phyloP scores from a whole-genome alignment of 2,888 invertebrate species.

The Penaeus monodon region DNA sequence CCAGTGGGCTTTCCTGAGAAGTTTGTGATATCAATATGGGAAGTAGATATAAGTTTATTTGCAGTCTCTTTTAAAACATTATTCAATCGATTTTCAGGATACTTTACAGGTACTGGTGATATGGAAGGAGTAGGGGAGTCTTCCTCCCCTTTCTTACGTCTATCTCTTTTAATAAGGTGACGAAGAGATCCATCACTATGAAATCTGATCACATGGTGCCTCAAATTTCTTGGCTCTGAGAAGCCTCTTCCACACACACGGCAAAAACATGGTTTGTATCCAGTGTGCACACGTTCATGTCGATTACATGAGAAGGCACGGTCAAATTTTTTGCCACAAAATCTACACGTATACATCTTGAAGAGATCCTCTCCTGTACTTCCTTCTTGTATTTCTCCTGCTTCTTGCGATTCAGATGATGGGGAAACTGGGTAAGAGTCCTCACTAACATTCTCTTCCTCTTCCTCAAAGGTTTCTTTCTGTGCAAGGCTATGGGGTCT shows the following conservation, averaged over 20 bases:
- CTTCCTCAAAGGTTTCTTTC: conserved; percentile 36
- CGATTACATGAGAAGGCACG: conserved; percentile 65
- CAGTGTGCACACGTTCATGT: conserved; percentile 64
- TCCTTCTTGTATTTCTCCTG: conserved; percentile 19
- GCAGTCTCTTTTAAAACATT: conserved; percentile 56
- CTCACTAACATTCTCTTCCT: conserved; percentile 48
- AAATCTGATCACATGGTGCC: conserved; percentile 64
- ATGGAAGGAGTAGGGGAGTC: conserved; percentile 27
- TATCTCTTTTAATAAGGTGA: conserved; percentile 62
- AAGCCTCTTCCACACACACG: conserved; percentile 63
- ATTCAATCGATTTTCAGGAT: conserved; percentile 40
- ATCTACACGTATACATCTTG: conserved; percentile 62
- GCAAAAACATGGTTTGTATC: conserved; percentile 64
- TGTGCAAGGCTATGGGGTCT: conserved; percentile 16
- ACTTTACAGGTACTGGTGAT: conserved; percentile 42
- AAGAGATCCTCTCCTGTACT: conserved; percentile 56
- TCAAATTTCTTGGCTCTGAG: conserved; percentile 62
- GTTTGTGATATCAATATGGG: conserved; percentile 39
- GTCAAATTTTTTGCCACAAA: conserved; percentile 65
- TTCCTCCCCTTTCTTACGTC: conserved; percentile 42
- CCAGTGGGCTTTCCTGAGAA: conserved; percentile 42
- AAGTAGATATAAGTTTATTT: conserved; percentile 51
- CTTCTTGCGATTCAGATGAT: conserved; percentile 47
- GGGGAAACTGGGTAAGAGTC: conserved; percentile 55
- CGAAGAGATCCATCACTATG: conserved; percentile 64